Evolutionary conservation across 2,113 vertebrate species (phyloP).

Genomic region (Manacus vitellinus): DNA sequence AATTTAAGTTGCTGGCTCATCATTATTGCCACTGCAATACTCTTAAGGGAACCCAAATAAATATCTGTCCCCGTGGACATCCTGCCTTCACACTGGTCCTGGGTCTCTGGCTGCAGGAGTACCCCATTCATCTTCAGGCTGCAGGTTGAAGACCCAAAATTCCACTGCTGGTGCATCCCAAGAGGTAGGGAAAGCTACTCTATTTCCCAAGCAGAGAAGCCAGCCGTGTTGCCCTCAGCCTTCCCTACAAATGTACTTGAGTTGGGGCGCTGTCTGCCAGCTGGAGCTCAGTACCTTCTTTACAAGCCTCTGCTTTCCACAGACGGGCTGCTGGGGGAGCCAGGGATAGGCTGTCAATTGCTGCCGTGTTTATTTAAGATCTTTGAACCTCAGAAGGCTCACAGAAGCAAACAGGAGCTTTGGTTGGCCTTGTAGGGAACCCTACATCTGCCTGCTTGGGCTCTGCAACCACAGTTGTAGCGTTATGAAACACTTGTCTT

Average conservation of each 20-base stretch:
- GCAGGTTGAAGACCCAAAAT: neutral
- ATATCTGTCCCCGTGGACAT: neutral
- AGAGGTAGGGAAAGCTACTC: neutral
- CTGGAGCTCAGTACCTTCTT: conserved; percentile 24
- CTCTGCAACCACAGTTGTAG: neutral
- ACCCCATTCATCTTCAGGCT: neutral
- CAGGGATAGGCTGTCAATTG: neutral
- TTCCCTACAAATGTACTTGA: neutral
- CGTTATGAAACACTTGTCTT: neutral
- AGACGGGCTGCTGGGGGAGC: neutral
- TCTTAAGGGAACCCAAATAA: neutral
- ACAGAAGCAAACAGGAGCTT: conserved; percentile 23
- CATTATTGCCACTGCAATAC: neutral
- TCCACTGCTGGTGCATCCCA: neutral
- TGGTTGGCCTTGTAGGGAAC: neutral
- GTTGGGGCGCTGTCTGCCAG: neutral
- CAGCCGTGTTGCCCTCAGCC: neutral
- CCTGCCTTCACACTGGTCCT: neutral
- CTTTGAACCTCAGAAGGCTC: neutral
- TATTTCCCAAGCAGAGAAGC: neutral
- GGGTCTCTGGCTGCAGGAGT: neutral
- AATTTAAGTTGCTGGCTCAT: conserved; percentile 15
- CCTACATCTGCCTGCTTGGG: neutral
- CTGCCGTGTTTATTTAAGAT: conserved; percentile 3
- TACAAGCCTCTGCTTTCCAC: conserved; percentile 8